phyloP scores from a whole-genome alignment of 2,113 vertebrate species.

The Antigone vipio region DNA sequence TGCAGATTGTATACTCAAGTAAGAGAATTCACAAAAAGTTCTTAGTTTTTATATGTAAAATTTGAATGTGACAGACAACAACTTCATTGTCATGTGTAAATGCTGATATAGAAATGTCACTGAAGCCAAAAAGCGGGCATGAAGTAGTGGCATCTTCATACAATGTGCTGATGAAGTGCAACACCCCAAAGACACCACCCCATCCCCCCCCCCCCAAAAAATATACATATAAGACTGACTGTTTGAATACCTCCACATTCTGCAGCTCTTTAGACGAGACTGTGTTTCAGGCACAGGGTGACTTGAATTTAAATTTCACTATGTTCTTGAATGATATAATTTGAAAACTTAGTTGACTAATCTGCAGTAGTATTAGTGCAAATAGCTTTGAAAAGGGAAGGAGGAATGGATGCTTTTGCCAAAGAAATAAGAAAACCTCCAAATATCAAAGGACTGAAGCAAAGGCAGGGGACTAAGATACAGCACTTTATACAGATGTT shows the following conservation, averaged over 20 bases:
- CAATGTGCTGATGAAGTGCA: not conserved
- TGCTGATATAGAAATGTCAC: not conserved
- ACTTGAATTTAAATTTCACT: not conserved
- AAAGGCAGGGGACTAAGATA: not conserved
- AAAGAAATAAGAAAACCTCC: not conserved
- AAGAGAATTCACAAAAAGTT: not conserved
- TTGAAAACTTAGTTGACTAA: not conserved
- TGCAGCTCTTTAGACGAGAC: not conserved
- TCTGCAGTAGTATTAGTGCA: not conserved
- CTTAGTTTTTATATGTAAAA: not conserved
- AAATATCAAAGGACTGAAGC: slow-evolving; percentile 7
- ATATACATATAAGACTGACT: not conserved
- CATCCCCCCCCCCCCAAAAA: not conserved
- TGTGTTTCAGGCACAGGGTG: not conserved
- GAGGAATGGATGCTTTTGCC: not conserved
- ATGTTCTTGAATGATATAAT: not conserved
- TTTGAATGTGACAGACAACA: not conserved
- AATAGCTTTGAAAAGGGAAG: not conserved
- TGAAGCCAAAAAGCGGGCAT: not conserved
- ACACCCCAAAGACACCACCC: not conserved
- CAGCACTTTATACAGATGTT: not conserved
- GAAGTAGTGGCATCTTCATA: not conserved
- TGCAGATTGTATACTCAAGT: not conserved
- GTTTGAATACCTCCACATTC: not conserved
- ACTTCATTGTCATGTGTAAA: not conserved